These are phyloP conservation scores for Vulpes vulpes DNA, from an alignment of 2,113 vertebrate species.

Conservation along the genomic window DNA sequence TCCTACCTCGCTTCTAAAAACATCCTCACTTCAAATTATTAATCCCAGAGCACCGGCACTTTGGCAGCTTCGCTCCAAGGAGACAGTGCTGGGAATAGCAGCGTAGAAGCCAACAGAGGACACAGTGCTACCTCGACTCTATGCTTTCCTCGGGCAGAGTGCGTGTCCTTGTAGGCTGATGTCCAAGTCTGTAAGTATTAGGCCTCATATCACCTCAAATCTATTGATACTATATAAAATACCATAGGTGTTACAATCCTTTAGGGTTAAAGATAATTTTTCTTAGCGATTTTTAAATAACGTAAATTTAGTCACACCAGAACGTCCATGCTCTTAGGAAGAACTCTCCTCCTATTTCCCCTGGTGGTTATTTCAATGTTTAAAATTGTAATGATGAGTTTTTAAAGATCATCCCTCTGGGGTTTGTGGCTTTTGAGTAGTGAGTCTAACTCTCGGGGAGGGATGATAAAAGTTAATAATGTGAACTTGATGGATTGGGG, in stretches of 20 bases:
- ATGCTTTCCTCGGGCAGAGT: not conserved
- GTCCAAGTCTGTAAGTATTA: not conserved
- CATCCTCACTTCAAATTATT: conserved; percentile 76
- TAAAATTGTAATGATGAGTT: not conserved
- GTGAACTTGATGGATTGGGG: not conserved
- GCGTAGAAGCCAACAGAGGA: conserved; percentile 40
- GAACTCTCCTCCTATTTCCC: not conserved
- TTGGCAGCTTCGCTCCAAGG: conserved; percentile 43
- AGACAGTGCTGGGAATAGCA: conserved; percentile 68
- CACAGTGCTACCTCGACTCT: not conserved
- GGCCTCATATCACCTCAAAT: not conserved
- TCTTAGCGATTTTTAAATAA: not conserved
- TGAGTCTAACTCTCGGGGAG: not conserved
- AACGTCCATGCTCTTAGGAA: not conserved
- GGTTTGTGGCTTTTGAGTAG: conserved; percentile 32
- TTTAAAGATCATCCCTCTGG: not conserved
- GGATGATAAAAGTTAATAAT: not conserved
- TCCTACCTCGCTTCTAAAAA: conserved; percentile 82
- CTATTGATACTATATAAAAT: not conserved
- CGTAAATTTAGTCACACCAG: not conserved
- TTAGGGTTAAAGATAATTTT: not conserved
- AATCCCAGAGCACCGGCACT: conserved; percentile 64
- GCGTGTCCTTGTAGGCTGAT: not conserved
- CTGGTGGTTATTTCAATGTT: not conserved
- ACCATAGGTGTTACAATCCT: not conserved